These are phyloP conservation scores for Dusona sp. DNA, from an alignment of 2,888 invertebrate species.

Conservation along the genomic window DNA sequence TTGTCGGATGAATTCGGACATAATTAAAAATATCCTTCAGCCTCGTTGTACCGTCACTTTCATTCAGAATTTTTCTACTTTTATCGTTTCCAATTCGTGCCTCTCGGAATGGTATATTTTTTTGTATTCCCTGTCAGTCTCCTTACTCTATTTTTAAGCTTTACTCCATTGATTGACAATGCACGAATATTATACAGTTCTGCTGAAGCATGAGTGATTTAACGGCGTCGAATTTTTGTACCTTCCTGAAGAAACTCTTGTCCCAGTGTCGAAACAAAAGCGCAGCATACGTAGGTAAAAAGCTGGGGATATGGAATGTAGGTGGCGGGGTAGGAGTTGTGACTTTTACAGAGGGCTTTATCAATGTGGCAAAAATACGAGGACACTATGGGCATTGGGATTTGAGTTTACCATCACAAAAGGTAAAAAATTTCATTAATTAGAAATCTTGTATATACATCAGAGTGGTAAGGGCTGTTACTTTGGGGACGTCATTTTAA, in stretches of 20 bases:
- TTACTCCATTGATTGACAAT: neutral
- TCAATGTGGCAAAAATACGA: neutral
- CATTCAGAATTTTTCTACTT: neutral
- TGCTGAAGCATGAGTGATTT: neutral
- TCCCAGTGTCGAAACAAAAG: neutral
- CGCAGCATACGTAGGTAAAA: neutral
- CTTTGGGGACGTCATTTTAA: too few relatives aligned
- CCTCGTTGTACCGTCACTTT: neutral
- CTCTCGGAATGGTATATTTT: neutral
- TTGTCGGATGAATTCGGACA: neutral
- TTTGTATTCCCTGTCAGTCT: neutral
- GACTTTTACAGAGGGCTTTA: too few relatives aligned
- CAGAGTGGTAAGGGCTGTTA: neutral
- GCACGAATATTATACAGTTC: slow-evolving; percentile 17
- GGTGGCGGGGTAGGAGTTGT: neutral
- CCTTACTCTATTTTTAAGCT: neutral
- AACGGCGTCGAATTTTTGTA: neutral
- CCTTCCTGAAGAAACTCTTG: neutral
- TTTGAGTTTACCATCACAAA: too few relatives aligned
- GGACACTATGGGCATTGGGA: neutral
- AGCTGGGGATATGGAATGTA: neutral
- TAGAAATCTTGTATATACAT: neutral
- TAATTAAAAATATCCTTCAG: neutral
- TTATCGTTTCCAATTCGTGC: neutral
- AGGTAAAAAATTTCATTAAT: too few relatives aligned